Base-by-base conservation (phyloP, 2,113 vertebrate species). In the Copsychus sechellarum region DNA sequence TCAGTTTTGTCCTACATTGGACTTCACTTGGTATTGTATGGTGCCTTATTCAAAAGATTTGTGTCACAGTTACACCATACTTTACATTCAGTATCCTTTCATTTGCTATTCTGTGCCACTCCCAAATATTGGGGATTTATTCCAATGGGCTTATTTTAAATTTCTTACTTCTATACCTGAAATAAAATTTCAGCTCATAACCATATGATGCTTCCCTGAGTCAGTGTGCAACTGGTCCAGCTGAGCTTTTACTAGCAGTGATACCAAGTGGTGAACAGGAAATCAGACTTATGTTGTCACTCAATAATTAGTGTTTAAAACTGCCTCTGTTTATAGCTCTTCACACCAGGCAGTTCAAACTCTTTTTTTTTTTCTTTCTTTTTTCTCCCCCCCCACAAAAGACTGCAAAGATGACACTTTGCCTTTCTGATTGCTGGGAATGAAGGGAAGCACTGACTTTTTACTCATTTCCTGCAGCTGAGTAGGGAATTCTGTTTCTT, bases 331-430 rank as follows among this genome's bases (percentile, higher is more conserved):
- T 92, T 43, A 43, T 60, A 83, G 36, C 34, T 82, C 36, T 77
- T 80, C 8, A 25, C 54, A 48, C 61, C 40, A 89, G 21, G 45
- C 14, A 48, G n/a, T 69, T 33, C 34, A 76, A 57, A 36, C 14
- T n/a, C 1, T 11, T 36, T 33, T 28, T 29, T 54, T 34, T 31
- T 6, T 26, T 2, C 3, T 25, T 58, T 31, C 12, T 2, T 7
- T 76, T 60, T 22, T 33, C 3, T 2, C 3, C 3, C 4, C 6
- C 6, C 8, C 14, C 2, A 1, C 42, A 61, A 15, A 43, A 48
- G 23, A 34, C 17, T 67, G 43, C 65, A 48, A 14, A 71, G 33
- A 64, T 72, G 23, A 48, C 23, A 58, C 66, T 90, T 81, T 58
- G 42, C 26, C 33, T 66, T 89, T 74, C 60, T 89, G 28, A 5